Conservation (phyloP, 2,797 vertebrate species). For the Macropodus opercularis region DNA sequence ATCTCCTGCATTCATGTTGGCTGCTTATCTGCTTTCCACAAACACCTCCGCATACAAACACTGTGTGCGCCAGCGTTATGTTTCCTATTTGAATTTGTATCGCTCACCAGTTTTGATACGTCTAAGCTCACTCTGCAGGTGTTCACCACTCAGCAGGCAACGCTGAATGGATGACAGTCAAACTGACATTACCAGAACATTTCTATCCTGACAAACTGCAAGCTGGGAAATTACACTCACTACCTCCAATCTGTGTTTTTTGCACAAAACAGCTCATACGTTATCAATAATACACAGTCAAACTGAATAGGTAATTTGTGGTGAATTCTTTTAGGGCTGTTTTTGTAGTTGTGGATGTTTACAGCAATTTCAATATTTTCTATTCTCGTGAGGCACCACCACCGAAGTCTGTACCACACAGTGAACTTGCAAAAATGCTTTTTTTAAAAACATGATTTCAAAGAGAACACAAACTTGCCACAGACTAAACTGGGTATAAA, state of each 20-base stretch:
- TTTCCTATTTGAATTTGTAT: constrained; percentile 3
- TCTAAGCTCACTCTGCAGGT: constrained; percentile 11
- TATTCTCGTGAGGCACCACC: constrained; percentile 1
- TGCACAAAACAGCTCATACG: background rate
- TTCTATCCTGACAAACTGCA: constrained; percentile 5
- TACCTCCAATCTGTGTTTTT: background rate
- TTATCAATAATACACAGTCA: constrained; percentile 7
- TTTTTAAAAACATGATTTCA: constrained; percentile 8
- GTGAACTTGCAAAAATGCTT: background rate
- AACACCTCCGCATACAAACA: constrained; percentile 5
- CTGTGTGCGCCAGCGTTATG: background rate
- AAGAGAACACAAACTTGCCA: background rate
- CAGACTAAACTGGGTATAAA: background rate
- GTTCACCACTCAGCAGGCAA: constrained; percentile 18
- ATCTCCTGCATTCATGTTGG: constrained; percentile 6
- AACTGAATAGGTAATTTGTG: constrained; percentile 4
- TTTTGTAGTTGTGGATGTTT: background rate
- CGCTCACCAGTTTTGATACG: constrained; percentile 11
- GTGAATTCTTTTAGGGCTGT: constrained; percentile 1
- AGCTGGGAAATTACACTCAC: constrained; percentile 6
- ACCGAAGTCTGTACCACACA: background rate
- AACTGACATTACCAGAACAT: constrained; percentile 5
- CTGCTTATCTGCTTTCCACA: background rate
- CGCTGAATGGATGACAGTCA: constrained; percentile 6
- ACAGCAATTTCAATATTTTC: constrained; percentile 5